phyloP scores from a whole-genome alignment of 2,888 invertebrate genomes.

The Tipula helvola region DNA sequence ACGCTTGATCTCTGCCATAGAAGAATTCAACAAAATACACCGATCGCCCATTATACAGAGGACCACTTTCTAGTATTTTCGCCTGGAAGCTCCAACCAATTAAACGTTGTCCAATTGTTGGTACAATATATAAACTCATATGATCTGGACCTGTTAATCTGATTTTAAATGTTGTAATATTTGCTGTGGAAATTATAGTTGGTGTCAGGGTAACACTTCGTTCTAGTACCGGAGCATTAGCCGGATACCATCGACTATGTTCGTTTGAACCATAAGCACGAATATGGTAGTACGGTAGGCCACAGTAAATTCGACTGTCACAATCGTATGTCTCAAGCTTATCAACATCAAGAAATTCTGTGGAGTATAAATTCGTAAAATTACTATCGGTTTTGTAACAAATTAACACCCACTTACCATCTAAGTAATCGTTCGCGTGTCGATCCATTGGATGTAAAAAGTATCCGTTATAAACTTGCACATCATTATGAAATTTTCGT shows the following conservation, averaged over 20 bases:
- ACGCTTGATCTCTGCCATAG: constrained; percentile 24
- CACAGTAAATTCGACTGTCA: constrained; percentile 35
- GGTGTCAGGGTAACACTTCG: constrained; percentile 20
- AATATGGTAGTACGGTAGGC: constrained; percentile 40
- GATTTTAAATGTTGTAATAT: constrained; percentile 25
- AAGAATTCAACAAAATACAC: constrained; percentile 30
- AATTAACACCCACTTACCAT: background rate
- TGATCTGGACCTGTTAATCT: constrained; percentile 30
- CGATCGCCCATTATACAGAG: background rate
- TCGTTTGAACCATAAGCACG: constrained; percentile 15
- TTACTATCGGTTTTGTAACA: background rate
- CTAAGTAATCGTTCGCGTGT: background rate
- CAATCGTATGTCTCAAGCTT: constrained; percentile 33
- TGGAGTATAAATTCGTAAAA: background rate
- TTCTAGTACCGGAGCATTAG: constrained; percentile 20
- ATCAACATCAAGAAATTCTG: background rate
- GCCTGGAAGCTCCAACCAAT: constrained; percentile 19
- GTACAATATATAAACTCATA: constrained; percentile 28
- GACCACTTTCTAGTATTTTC: background rate
- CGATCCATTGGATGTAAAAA: constrained; percentile 38
- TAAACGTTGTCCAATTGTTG: constrained; percentile 22
- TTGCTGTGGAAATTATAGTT: constrained; percentile 13
- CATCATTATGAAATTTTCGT: constrained; percentile 34
- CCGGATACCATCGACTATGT: constrained; percentile 13
- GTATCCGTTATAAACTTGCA: constrained; percentile 29